Evolutionary conservation across 2,113 vertebrate species (phyloP).

Genomic region (Butorides virescens): DNA sequence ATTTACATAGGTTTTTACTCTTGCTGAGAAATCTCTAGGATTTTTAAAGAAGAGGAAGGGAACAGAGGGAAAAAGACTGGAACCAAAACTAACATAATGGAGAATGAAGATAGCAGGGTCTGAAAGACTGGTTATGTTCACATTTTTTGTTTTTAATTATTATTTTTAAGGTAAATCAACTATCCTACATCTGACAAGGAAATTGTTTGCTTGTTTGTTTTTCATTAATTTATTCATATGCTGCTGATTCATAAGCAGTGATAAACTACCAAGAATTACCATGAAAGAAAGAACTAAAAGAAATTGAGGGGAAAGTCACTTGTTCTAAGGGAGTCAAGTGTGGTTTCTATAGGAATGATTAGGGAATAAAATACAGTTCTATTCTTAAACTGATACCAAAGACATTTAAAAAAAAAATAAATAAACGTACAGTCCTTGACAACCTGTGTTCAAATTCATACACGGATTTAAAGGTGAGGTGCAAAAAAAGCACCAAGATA

Average conservation of each 20-base stretch:
- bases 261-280: neutral
- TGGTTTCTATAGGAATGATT: neutral
- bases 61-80: neutral
- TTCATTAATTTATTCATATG: neutral
- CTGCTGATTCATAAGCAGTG: neutral
- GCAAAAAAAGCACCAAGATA: neutral
- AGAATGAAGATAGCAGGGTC: neutral
- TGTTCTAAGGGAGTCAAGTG: neutral
- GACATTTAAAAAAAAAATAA: neutral
- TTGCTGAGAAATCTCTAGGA: neutral
- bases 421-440: neutral
- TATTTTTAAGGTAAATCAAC: neutral
- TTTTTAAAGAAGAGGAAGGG: neutral
- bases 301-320: neutral
- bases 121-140: neutral
- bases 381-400: neutral
- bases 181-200: neutral
- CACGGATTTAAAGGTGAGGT: neutral
- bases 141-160: too few species aligned
- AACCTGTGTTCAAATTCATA: neutral
- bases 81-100: neutral
- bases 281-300: neutral
- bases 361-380: neutral
- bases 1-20: neutral
- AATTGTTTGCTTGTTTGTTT: neutral